These are phyloP conservation scores for Tachina grossa DNA, from an alignment of 2,888 invertebrate genomes.

Conservation along the genomic window DNA sequence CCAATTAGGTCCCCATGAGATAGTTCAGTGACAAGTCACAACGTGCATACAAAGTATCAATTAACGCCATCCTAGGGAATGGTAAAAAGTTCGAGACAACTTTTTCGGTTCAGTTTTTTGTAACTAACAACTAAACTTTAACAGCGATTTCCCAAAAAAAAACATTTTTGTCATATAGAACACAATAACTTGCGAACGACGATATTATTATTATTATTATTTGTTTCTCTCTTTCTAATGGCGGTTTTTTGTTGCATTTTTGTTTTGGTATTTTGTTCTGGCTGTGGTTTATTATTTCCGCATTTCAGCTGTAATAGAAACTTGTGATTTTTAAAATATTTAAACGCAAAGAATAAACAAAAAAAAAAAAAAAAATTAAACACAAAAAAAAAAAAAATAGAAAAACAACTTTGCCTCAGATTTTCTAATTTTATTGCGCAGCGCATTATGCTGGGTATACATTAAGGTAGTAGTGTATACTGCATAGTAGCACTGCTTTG, in stretches of 20 bases:
- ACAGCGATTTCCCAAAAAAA: no score
- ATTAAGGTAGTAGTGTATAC: no score
- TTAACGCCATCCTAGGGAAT: no score
- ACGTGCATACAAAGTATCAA: no score
- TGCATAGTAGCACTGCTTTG: no score
- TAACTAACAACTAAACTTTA: no score
- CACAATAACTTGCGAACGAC: no score
- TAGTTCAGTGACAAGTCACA: no score
- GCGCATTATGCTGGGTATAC: not conserved
- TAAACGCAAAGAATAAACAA: conserved; percentile 25
- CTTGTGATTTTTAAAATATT: conserved; percentile 33
- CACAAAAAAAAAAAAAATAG: not conserved
- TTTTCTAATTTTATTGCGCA: not conserved
- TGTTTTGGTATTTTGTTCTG: not conserved
- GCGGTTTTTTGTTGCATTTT: conserved; percentile 27
- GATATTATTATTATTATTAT: conserved; percentile 5
- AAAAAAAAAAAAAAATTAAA: not conserved
- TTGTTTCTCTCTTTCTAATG: not conserved
- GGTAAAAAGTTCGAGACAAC: no score
- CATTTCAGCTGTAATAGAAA: conserved; percentile 47
- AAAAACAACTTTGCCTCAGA: not conserved
- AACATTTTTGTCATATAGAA: no score
- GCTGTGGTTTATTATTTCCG: conserved; percentile 51
- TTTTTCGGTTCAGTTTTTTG: no score
- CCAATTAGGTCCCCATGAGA: no score